Evolutionary conservation across 2,113 vertebrate genomes (phyloP).

Genomic region (Acanthisitta chloris): DNA sequence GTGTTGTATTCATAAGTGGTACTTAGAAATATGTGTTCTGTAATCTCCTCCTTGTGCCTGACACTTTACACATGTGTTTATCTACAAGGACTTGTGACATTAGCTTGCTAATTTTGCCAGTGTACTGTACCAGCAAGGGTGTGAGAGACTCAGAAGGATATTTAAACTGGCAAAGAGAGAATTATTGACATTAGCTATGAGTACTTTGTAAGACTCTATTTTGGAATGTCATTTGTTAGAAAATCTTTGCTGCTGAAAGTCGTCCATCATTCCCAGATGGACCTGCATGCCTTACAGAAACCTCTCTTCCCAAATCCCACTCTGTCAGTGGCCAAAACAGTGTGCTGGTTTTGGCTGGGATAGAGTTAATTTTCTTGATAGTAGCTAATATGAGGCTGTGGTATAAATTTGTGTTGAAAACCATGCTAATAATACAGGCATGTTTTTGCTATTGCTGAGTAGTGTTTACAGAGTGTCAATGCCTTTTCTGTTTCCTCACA

Average conservation of each 20-base stretch:
- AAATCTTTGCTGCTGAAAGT: slow-evolving; percentile 61
- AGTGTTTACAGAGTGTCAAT: not conserved
- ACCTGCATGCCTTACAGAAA: not conserved
- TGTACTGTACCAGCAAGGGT: slow-evolving; percentile 22
- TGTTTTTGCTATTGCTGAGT: not conserved
- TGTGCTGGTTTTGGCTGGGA: not conserved
- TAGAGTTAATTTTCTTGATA: not conserved
- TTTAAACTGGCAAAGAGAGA: slow-evolving; percentile 61
- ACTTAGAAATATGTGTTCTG: slow-evolving; percentile 59
- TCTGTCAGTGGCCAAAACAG: not conserved
- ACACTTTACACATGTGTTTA: slow-evolving; percentile 63
- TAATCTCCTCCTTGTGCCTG: slow-evolving; percentile 70
- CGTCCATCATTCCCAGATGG: slow-evolving; percentile 37
- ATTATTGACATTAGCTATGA: slow-evolving; percentile 59
- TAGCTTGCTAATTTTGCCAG: slow-evolving; percentile 60
- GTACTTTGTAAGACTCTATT: slow-evolving; percentile 35
- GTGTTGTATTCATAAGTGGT: slow-evolving; percentile 65
- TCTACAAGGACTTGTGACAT: slow-evolving; percentile 59
- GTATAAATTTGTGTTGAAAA: not conserved
- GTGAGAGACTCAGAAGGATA: slow-evolving; percentile 26
- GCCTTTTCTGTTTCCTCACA: not conserved
- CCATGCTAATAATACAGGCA: not conserved
- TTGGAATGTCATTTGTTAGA: slow-evolving; percentile 58
- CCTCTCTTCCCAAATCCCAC: not conserved
- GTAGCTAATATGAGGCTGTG: not conserved